These are phyloP conservation scores for Schizopygopsis pylzovi DNA, from an alignment of 2,797 vertebrate genomes.

Conservation along the genomic window DNA sequence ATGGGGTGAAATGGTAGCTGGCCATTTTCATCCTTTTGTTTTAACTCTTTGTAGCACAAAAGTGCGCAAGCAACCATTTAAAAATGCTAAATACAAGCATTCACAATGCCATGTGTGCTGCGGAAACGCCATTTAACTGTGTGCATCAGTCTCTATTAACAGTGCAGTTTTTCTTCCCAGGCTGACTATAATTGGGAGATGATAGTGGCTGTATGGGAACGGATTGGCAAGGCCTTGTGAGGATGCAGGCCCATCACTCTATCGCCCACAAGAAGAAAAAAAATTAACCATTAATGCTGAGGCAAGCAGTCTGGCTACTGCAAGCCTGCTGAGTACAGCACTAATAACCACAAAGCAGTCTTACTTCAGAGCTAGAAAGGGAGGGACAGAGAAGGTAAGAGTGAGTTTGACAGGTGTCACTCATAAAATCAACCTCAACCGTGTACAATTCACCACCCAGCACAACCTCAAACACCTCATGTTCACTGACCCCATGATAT, in stretches of 20 bases:
- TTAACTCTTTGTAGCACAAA: constrained; percentile 26
- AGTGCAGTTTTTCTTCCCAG: constrained; percentile 12
- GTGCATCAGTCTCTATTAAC: neutral
- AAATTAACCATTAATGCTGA: constrained; percentile 76
- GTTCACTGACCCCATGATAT: constrained; percentile 42
- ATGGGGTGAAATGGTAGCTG: constrained; percentile 31
- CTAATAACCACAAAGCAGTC: constrained; percentile 74
- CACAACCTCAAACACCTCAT: constrained; percentile 12
- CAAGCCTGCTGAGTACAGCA: constrained; percentile 81
- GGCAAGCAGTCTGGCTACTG: constrained; percentile 76
- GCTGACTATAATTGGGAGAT: constrained; percentile 42
- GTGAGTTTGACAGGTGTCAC: constrained; percentile 71
- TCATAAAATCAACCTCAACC: constrained; percentile 53
- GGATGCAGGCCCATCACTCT: constrained; percentile 69
- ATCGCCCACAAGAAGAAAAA: constrained; percentile 61
- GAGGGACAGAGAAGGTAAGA: constrained; percentile 56
- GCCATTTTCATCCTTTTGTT: constrained; percentile 34
- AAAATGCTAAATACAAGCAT: constrained; percentile 21
- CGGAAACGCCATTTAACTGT: neutral
- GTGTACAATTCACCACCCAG: constrained; percentile 41
- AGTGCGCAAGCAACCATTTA: constrained; percentile 13
- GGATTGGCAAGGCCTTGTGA: constrained; percentile 68
- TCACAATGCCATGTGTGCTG: neutral
- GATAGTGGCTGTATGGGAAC: constrained; percentile 51
- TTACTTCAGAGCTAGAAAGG: constrained; percentile 64